Evolutionary conservation across 2,888 invertebrate genomes (phyloP).

Genomic region (Synanthedon myopaeformis): DNA sequence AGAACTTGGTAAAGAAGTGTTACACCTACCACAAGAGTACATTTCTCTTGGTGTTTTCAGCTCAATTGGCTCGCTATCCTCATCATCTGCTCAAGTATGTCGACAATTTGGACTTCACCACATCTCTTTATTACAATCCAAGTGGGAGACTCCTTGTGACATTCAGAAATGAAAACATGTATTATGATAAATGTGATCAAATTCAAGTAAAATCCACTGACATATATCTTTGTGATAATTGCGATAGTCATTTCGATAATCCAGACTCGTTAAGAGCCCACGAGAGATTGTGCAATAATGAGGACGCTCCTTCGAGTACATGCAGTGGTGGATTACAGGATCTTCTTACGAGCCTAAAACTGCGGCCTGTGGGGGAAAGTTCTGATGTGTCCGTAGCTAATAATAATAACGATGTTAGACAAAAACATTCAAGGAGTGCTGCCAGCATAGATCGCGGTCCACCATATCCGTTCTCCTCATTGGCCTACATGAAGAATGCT

Average conservation of each 20-base stretch:
- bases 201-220: constrained; percentile 72
- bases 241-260: constrained; percentile 78
- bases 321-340: constrained; percentile 41
- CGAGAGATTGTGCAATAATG: constrained; percentile 59
- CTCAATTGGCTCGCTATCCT: constrained; percentile 75
- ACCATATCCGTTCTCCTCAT: constrained; percentile 61
- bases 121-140: constrained; percentile 75
- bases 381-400: constrained; percentile 11
- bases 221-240: constrained; percentile 81
- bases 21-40: constrained; percentile 80
- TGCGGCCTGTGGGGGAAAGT: constrained; percentile 27
- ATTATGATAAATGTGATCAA: constrained; percentile 54
- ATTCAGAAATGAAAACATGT: constrained; percentile 81
- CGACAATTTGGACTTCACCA: constrained; percentile 79
- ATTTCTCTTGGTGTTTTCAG: constrained; percentile 77
- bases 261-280: constrained; percentile 44
- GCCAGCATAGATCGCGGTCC: constrained; percentile 50
- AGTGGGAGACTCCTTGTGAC: constrained; percentile 77
- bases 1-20: constrained; percentile 75
- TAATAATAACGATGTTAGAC: constrained; percentile 21
- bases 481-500: constrained; percentile 49
- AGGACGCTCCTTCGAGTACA: constrained; percentile 21
- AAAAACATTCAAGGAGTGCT: constrained; percentile 40
- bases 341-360: constrained; percentile 49
- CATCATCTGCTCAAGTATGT: constrained; percentile 75